Conservation (phyloP, 1,140 invertebrate genomes). For the Psilanteris sp. region DNA sequence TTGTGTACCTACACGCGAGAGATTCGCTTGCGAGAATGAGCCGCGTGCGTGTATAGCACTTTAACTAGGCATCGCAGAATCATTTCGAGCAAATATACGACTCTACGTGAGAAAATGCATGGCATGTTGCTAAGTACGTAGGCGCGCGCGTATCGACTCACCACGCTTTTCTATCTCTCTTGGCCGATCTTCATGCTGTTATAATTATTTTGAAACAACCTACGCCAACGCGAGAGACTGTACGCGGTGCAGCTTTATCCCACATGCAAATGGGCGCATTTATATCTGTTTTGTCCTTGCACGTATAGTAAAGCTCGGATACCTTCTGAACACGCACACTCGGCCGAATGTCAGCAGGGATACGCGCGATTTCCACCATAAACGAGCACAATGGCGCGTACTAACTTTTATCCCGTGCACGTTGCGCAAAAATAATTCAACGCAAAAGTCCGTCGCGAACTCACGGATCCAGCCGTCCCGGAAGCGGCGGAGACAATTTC, state of each 20-base stretch:
- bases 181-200: conserved; percentile 52
- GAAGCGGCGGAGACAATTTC: background rate
- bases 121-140: conserved; percentile 53
- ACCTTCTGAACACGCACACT: conserved; percentile 16
- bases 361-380: conserved; percentile 53
- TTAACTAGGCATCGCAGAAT: conserved; percentile 53
- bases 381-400: conserved; percentile 45
- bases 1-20: conserved; percentile 41
- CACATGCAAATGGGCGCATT: conserved; percentile 57
- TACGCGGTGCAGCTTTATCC: conserved; percentile 53
- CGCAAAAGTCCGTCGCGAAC: too few relatives aligned
- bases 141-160: conserved; percentile 50
- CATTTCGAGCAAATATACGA: conserved; percentile 57
- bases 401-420: conserved; percentile 26
- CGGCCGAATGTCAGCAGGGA: conserved; percentile 43
- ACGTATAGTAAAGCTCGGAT: conserved; percentile 39
- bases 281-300: conserved; percentile 53
- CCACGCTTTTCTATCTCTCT: conserved; percentile 21
- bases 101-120: conserved; percentile 58
- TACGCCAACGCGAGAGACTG: conserved; percentile 52
- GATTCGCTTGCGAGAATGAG: conserved; percentile 43
- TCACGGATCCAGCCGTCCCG: too few relatives aligned
- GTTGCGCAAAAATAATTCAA: conserved; percentile 18
- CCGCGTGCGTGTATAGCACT: conserved; percentile 49
- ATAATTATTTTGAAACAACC: conserved; percentile 62